Base-by-base conservation (phyloP, 92 coral and sea anemone species). In the Paramuricea clavata region DNA sequence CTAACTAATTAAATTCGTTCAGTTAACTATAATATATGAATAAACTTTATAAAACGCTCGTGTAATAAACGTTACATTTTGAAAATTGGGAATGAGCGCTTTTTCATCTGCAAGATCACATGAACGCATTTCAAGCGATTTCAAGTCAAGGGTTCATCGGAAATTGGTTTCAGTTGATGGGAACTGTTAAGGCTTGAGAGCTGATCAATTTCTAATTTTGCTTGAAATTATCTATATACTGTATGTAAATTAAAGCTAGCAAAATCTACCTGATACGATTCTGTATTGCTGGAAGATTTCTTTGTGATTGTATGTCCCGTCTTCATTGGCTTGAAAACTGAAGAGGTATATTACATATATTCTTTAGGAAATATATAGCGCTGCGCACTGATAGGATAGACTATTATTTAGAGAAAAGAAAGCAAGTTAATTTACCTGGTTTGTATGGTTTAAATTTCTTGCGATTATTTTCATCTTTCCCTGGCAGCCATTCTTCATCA, bases 401-500 rank as follows among this genome's bases (percentile, higher is more conserved):
- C 44, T 39, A 39, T 39, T 39, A 39, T 39, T 39, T 39, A 1
- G 1, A 5, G 52, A 36, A 2, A 8, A 36, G 8, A 15, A 47
- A 12, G 10, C 1, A 1, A 1, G 1, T 60, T 26, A 6, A 16
- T 6, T 28, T 65, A 65, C 72, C 72, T 65, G 72, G 36, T 25
- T 28, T 26, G 31, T 11, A 28, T 65, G 98, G 95, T 16, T 81
- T 88, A 41, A 88, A 94, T 84, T 90, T 93, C 42, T 94, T 90
- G 90, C 86, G 93, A 43, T 81, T 93, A 22, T 82, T 52, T 76
- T 94, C 95, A 61, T 91, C 94, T 69, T 93, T 88, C 32, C 95
- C 98, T 43, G 98, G 98, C 5, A 92, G 74, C 95, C 95, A 94
- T 49, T 95, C 94, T 30, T 88, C 93, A 83, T 95, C 98, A 50